These are phyloP conservation scores for Lithophane ornitopus DNA, from an alignment of 2,888 invertebrate species.

Conservation along the genomic window DNA sequence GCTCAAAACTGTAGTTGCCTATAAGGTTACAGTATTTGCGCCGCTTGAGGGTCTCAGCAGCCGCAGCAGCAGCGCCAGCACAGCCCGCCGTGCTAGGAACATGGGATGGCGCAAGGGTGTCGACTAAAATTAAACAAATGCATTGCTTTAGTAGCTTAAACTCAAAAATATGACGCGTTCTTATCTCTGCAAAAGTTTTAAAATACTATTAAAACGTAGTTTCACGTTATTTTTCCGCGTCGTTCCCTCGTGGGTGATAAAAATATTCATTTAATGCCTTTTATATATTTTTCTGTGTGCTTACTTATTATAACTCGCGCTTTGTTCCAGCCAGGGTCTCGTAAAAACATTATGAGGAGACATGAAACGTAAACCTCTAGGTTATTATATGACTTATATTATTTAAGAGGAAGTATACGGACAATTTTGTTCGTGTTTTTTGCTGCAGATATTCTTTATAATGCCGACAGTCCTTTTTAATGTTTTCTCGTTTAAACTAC, in stretches of 20 bases:
- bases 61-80: too few species aligned
- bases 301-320: conserved; percentile 62
- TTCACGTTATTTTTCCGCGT: conserved; percentile 42
- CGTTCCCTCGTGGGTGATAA: conserved; percentile 55
- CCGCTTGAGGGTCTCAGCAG: too few species aligned
- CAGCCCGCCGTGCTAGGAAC: too few species aligned
- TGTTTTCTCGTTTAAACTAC: too few species aligned
- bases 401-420: conserved; percentile 42
- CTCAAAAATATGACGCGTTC: background rate
- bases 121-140: background rate
- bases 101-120: too few species aligned
- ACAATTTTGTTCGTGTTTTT: conserved; percentile 20
- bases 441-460: background rate
- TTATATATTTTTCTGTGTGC: conserved; percentile 63
- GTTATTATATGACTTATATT: conserved; percentile 57
- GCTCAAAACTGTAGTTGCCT: too few species aligned
- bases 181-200: conserved; percentile 20
- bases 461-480: background rate
- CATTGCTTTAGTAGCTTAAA: background rate
- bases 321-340: conserved; percentile 61
- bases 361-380: conserved; percentile 60
- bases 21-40: too few species aligned
- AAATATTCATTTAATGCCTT: conserved; percentile 64
- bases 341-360: conserved; percentile 63
- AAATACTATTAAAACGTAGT: conserved; percentile 46